phyloP scores from a whole-genome alignment of 2,797 vertebrate species.

The Gymnocypris eckloni region DNA sequence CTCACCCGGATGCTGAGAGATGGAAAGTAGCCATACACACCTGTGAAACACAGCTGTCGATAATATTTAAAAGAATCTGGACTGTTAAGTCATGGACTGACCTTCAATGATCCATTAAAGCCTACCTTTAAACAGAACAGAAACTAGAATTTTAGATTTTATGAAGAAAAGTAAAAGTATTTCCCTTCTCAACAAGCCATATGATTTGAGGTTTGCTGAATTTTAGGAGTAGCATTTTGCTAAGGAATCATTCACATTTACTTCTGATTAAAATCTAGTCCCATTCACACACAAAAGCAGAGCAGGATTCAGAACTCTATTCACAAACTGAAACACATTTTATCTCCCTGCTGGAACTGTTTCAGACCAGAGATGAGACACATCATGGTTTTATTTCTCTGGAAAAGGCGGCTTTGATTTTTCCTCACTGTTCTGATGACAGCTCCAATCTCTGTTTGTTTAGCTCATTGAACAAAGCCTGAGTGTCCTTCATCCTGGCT shows the following conservation, averaged over 20 bases:
- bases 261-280: conserved; percentile 23
- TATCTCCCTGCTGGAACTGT: conserved; percentile 60
- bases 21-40: conserved; percentile 14
- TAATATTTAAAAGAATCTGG: conserved; percentile 31
- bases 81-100: conserved; percentile 3
- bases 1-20: conserved; percentile 23
- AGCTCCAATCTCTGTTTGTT: conserved; percentile 65
- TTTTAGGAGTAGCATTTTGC: not conserved
- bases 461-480: conserved; percentile 60
- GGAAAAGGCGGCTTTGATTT: conserved; percentile 60
- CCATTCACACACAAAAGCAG: conserved; percentile 27
- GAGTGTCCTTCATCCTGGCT: conserved; percentile 49
- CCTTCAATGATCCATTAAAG: conserved; percentile 22
- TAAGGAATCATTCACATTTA: not conserved
- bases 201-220: not conserved
- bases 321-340: conserved; percentile 51
- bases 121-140: not conserved
- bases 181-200: not conserved
- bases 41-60: conserved; percentile 23
- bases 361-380: conserved; percentile 60
- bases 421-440: conserved; percentile 61
- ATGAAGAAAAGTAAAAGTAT: not conserved
- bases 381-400: conserved; percentile 68
- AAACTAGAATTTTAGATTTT: not conserved
- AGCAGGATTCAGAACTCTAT: conserved; percentile 41